Evolutionary conservation across 1,140 invertebrate species (phyloP).

Genomic region (Apis dorsata): DNA sequence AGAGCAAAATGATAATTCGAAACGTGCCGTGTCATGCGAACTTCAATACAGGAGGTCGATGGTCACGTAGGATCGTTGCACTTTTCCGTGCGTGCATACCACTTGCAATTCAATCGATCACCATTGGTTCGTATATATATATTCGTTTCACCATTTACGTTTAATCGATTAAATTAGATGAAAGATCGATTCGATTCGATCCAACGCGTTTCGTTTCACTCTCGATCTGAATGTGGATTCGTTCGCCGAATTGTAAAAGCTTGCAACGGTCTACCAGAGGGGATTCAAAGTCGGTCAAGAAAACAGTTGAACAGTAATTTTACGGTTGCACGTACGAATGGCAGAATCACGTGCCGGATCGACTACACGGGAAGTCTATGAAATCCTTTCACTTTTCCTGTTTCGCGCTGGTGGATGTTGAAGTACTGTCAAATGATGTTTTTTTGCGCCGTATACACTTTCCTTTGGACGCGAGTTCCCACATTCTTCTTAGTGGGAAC

Average conservation of each 20-base stretch:
- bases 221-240: neutral
- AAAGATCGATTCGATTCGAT: neutral
- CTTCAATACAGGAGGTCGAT: slow-evolving; percentile 4
- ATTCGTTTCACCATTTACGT: slow-evolving; percentile 27
- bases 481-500: slow-evolving; percentile 1
- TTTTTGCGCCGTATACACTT: neutral
- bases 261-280: neutral
- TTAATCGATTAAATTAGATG: neutral
- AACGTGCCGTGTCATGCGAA: slow-evolving; percentile 36
- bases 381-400: slow-evolving; percentile 62
- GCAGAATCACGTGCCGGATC: slow-evolving; percentile 34
- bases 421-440: slow-evolving; percentile 4
- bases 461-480: slow-evolving; percentile 15
- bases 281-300: neutral
- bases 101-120: slow-evolving; percentile 40
- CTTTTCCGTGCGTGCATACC: slow-evolving; percentile 19
- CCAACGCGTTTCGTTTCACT: neutral
- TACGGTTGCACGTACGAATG: neutral
- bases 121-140: neutral
- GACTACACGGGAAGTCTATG: slow-evolving; percentile 34
- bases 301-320: neutral
- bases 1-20: slow-evolving; percentile 37
- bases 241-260: neutral
- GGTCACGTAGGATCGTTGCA: slow-evolving; percentile 51
- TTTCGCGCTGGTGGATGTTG: slow-evolving; percentile 38